Evolutionary conservation across 2,797 vertebrate genomes (phyloP).

Genomic region (Micropoecilia bifurca): DNA sequence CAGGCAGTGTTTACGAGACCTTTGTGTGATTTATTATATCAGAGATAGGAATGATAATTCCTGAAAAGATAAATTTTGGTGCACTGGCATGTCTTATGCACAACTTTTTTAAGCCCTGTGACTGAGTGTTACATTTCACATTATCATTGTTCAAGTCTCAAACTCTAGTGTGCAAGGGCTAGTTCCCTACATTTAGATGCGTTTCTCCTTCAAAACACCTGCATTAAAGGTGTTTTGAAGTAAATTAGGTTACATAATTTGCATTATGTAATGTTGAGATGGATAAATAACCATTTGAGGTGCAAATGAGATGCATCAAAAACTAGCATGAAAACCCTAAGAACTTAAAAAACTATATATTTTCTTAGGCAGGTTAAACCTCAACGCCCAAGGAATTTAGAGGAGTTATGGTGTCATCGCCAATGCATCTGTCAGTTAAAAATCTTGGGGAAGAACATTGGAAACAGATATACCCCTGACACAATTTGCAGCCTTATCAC

Average conservation of each 20-base stretch:
- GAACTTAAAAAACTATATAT: neutral
- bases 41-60: neutral
- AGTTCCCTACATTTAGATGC: neutral
- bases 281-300: neutral
- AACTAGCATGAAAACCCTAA: neutral
- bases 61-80: neutral
- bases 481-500: neutral
- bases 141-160: neutral
- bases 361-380: neutral
- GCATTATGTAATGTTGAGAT: neutral
- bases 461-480: neutral
- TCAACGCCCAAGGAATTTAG: neutral
- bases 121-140: neutral
- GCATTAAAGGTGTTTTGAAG: too few species aligned
- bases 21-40: neutral
- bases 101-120: neutral
- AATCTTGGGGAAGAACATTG: neutral
- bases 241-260: neutral
- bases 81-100: neutral
- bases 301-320: neutral
- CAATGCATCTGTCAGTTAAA: neutral
- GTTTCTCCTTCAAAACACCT: neutral
- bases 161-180: neutral
- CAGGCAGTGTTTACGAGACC: neutral
- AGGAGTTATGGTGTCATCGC: neutral